Percentiles rank a stretch among this genome's conserved stretches.
phyloP scores from a whole-genome alignment of 2,113 vertebrate genomes.

The Hemiprocne comata region DNA sequence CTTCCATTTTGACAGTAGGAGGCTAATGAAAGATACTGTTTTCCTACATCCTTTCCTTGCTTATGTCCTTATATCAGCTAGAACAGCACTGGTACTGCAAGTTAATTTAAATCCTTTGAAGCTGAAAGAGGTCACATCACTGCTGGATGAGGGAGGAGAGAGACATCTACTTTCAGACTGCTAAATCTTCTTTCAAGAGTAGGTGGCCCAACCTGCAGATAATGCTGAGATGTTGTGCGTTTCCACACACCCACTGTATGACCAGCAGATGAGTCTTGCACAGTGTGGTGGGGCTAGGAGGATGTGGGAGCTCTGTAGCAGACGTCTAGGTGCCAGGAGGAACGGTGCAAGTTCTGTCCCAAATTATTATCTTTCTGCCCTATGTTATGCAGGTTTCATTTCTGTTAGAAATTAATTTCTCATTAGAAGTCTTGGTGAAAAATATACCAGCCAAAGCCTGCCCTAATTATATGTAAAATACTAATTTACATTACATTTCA shows the following conservation, averaged over 20 bases:
- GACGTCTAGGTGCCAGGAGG: background rate
- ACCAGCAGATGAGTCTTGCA: background rate
- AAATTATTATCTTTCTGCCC: background rate
- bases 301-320: background rate
- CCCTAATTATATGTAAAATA: background rate
- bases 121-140: background rate
- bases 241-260: background rate
- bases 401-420: background rate
- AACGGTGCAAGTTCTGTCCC: background rate
- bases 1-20: background rate
- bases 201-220: background rate
- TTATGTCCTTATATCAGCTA: background rate
- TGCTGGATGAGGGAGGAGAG: background rate
- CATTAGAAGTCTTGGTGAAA: background rate
- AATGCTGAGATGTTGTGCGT: accelerated
- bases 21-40: background rate
- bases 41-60: background rate
- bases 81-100: background rate
- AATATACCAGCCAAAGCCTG: background rate
- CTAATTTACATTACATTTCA: background rate
- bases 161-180: background rate
- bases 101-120: background rate
- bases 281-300: accelerated
- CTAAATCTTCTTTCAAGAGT: background rate
- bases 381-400: background rate